Evolutionary conservation across 2,888 invertebrate species (phyloP).

Genomic region (Ennomos fuscantarius): DNA sequence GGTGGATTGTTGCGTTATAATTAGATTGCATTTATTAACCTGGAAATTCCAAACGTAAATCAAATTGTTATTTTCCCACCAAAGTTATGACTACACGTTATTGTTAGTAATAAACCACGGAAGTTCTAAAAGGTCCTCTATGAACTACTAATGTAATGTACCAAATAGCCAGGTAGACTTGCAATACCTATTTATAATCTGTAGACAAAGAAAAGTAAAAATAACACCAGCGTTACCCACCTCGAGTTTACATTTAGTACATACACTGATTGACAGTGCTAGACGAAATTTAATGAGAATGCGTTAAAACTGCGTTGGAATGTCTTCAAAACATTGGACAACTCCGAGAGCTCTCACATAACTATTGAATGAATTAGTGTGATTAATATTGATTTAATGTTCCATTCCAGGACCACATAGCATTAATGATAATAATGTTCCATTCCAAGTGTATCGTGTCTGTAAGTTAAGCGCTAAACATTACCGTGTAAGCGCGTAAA

Average conservation of each 20-base stretch:
- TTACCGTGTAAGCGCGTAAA: too few species aligned
- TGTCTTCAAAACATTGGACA: constrained; percentile 10
- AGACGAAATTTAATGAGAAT: constrained; percentile 27
- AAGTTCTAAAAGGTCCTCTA: constrained; percentile 13
- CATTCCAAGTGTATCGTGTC: too few species aligned
- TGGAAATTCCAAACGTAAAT: background rate
- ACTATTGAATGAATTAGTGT: too few species aligned
- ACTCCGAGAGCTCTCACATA: constrained; percentile 1
- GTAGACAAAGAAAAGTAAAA: constrained; percentile 36
- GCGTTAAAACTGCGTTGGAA: constrained; percentile 10
- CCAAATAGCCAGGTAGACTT: constrained; percentile 22
- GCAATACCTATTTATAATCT: constrained; percentile 36
- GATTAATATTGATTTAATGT: too few species aligned
- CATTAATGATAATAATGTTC: too few species aligned
- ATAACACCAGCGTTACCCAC: constrained; percentile 28
- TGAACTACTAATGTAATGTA: constrained; percentile 20
- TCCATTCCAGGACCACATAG: too few species aligned
- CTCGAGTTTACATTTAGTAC: constrained; percentile 31
- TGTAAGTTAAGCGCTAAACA: too few species aligned
- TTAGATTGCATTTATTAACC: too few species aligned
- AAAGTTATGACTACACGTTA: background rate
- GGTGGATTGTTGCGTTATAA: too few species aligned
- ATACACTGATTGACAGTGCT: constrained; percentile 24
- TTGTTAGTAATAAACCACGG: constrained; percentile 17
- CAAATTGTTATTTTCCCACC: constrained; percentile 1